Evolutionary conservation across 1,140 invertebrate genomes (phyloP).

Genomic region (Diachasma alloeum): DNA sequence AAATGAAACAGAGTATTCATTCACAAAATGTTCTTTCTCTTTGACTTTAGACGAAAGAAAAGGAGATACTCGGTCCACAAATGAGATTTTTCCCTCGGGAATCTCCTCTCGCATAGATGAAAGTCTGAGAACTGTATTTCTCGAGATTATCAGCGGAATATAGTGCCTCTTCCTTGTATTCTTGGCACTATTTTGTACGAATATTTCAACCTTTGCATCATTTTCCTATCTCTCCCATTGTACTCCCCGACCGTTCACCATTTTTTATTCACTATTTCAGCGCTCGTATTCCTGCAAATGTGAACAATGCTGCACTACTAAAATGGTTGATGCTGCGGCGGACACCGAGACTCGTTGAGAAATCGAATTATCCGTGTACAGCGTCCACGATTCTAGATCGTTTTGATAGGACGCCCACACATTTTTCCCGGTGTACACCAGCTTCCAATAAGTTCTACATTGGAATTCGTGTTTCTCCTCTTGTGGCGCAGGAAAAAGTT

Average conservation of each 20-base stretch:
- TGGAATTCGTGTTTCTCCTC: background rate
- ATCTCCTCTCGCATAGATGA: background rate
- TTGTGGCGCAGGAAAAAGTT: background rate
- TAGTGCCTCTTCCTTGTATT: background rate
- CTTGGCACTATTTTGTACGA: background rate
- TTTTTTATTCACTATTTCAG: background rate
- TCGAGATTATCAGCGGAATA: background rate
- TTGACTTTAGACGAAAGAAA: background rate
- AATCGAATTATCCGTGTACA: slow-evolving; percentile 25
- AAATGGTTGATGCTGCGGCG: background rate
- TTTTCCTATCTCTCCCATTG: background rate
- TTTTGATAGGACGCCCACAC: slow-evolving; percentile 23
- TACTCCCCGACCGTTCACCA: background rate
- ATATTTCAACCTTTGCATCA: background rate
- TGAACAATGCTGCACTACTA: background rate
- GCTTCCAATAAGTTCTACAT: slow-evolving; percentile 10
- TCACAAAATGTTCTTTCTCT: background rate
- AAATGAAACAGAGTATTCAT: background rate
- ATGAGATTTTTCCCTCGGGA: background rate
- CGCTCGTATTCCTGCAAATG: background rate
- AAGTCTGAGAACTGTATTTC: background rate
- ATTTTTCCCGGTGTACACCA: background rate
- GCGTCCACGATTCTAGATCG: slow-evolving; percentile 13
- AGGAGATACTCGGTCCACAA: background rate
- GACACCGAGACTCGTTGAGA: slow-evolving; percentile 8